These are phyloP conservation scores for Acleris laterana DNA, from an alignment of 2,888 invertebrate species.

Conservation along the genomic window DNA sequence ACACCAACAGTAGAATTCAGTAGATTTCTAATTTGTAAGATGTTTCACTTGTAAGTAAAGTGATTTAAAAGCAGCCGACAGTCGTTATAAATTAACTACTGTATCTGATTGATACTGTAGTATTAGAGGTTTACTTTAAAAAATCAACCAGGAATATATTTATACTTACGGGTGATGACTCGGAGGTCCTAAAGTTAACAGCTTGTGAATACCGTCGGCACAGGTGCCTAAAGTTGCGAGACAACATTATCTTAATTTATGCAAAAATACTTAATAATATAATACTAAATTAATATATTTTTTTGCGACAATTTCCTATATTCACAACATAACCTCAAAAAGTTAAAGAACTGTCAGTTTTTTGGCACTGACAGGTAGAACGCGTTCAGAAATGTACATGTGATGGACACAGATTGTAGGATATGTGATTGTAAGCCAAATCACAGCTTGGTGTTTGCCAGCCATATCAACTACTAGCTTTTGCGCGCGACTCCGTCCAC, in stretches of 20 bases:
- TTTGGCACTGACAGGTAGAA: slow-evolving; percentile 5
- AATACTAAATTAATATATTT: not conserved
- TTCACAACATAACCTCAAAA: slow-evolving; percentile 52
- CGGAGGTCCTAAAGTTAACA: slow-evolving; percentile 69
- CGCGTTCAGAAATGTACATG: slow-evolving; percentile 16
- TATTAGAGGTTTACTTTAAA: not conserved
- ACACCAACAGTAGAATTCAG: no score
- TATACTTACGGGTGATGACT: slow-evolving; percentile 69
- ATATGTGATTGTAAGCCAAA: no score
- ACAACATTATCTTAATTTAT: slow-evolving; percentile 58
- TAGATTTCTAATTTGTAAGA: no score
- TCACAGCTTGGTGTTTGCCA: no score
- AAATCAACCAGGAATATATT: not conserved
- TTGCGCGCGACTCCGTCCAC: no score
- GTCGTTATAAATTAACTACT: no score
- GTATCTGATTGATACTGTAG: not conserved
- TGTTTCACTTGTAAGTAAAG: no score
- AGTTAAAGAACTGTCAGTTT: slow-evolving; percentile 3
- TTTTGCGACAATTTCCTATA: slow-evolving; percentile 19
- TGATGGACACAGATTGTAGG: no score
- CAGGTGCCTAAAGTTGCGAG: slow-evolving; percentile 67
- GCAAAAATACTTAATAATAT: not conserved
- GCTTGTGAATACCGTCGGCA: slow-evolving; percentile 74
- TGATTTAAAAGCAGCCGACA: no score
- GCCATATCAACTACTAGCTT: no score